These are phyloP conservation scores for Ciconia boyciana DNA, from an alignment of 2,113 vertebrate genomes.

Conservation along the genomic window DNA sequence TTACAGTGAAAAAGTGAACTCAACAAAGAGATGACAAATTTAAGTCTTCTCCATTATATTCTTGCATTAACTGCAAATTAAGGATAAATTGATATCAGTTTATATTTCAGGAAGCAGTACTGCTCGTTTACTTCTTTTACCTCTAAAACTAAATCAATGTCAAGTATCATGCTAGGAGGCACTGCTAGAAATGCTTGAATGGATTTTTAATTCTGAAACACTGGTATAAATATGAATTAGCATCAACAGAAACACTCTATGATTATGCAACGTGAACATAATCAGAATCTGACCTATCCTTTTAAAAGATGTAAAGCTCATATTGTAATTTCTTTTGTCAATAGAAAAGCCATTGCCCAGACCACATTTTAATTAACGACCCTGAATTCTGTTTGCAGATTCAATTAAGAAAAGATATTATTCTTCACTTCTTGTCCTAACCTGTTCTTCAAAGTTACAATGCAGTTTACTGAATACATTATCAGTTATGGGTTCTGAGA, in stretches of 20 bases:
- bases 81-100: not conserved
- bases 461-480: not conserved
- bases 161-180: not conserved
- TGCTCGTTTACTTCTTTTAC: not conserved
- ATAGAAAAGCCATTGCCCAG: not conserved
- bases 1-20: not conserved
- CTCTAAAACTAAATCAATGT: not conserved
- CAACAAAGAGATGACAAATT: not conserved
- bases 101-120: not conserved
- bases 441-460: not conserved
- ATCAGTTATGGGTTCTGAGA: not conserved
- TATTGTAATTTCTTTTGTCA: conserved; percentile 18
- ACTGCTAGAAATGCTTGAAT: not conserved
- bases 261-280: not conserved
- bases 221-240: not conserved
- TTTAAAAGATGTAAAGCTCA: not conserved
- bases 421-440: not conserved
- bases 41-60: not conserved
- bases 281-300: not conserved
- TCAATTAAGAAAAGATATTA: not conserved
- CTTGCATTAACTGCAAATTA: not conserved
- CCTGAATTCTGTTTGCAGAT: not conserved
- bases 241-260: not conserved
- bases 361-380: not conserved
- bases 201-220: not conserved